Percentiles rank a stretch among this genome's conserved stretches.
phyloP scores from a whole-genome alignment of 2,888 invertebrate genomes.

The Drosophila planitibia region DNA sequence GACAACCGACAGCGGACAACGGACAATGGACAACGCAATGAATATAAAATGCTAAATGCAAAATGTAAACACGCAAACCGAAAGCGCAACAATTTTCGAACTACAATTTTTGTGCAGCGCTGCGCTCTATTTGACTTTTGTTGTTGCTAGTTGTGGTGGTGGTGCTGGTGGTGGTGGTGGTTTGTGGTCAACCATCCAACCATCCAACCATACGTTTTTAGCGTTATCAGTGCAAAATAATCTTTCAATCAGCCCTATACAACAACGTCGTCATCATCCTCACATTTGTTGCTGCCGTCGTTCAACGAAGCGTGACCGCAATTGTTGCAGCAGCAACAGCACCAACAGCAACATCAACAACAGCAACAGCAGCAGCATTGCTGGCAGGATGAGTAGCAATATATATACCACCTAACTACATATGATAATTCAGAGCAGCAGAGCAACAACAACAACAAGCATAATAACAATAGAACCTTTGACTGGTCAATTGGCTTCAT shows the following conservation, averaged over 20 bases:
- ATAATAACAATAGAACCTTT: conserved; percentile 45
- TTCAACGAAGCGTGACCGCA: conserved; percentile 79
- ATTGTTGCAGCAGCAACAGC: conserved; percentile 64
- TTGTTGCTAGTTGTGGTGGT: conserved; percentile 30
- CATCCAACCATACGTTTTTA: conserved; percentile 80
- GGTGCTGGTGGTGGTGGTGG: conserved; percentile 38
- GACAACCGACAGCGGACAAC: conserved; percentile 24
- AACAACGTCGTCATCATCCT: conserved; percentile 42
- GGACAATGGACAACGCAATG: conserved; percentile 52
- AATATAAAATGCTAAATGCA: conserved; percentile 63
- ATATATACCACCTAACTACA: conserved; percentile 39
- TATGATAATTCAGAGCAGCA: conserved; percentile 17
- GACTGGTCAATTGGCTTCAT: conserved; percentile 49
- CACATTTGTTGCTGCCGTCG: conserved; percentile 50
- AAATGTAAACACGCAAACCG: conserved; percentile 74
- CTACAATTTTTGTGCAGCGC: conserved; percentile 67
- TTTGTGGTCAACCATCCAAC: conserved; percentile 71
- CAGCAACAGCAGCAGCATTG: conserved; percentile 9
- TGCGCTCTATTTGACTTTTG: conserved; percentile 76
- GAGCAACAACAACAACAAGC: conserved; percentile 14
- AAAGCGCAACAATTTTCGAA: conserved; percentile 79
- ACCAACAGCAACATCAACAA: not conserved
- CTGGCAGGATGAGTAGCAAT: conserved; percentile 55
- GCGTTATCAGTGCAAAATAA: conserved; percentile 84
- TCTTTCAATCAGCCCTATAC: conserved; percentile 81